Evolutionary conservation across 2,888 invertebrate species (phyloP).

Genomic region (Lasioglossum oenotherae): DNA sequence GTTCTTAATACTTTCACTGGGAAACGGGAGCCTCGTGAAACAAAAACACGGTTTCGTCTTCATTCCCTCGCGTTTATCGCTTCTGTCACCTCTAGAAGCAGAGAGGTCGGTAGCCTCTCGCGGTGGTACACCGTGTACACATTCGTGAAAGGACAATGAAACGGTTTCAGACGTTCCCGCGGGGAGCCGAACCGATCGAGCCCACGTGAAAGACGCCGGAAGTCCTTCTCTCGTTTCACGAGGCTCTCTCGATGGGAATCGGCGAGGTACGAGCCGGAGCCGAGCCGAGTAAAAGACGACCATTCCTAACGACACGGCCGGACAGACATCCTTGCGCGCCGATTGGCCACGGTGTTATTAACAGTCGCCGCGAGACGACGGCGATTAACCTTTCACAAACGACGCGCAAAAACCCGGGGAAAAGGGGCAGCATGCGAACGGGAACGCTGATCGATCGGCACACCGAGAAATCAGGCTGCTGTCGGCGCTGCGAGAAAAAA

Average conservation of each 20-base stretch:
- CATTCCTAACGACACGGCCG: background rate
- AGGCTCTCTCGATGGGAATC: conserved; percentile 19
- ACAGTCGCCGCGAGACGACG: conserved; percentile 41
- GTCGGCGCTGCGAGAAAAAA: conserved; percentile 38
- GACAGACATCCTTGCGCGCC: conserved; percentile 27
- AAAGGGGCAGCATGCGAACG: conserved; percentile 40
- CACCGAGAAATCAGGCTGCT: conserved; percentile 41
- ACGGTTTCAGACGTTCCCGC: background rate
- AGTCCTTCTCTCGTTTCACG: conserved; percentile 6
- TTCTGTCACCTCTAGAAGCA: background rate
- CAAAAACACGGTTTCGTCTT: background rate
- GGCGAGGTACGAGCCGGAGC: background rate
- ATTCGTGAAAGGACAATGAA: background rate
- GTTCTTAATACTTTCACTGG: background rate
- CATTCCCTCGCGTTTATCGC: background rate
- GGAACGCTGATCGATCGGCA: conserved; percentile 47
- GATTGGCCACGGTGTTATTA: conserved; percentile 36
- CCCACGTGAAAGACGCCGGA: conserved; percentile 18
- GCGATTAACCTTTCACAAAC: conserved; percentile 55
- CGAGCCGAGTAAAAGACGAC: conserved; percentile 14
- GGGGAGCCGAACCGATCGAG: background rate
- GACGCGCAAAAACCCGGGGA: conserved; percentile 21
- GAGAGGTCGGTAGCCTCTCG: background rate
- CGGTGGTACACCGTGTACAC: too few species aligned
- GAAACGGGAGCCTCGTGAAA: background rate